Conservation (phyloP, 2,888 invertebrate species). For the Hyles lineata region DNA sequence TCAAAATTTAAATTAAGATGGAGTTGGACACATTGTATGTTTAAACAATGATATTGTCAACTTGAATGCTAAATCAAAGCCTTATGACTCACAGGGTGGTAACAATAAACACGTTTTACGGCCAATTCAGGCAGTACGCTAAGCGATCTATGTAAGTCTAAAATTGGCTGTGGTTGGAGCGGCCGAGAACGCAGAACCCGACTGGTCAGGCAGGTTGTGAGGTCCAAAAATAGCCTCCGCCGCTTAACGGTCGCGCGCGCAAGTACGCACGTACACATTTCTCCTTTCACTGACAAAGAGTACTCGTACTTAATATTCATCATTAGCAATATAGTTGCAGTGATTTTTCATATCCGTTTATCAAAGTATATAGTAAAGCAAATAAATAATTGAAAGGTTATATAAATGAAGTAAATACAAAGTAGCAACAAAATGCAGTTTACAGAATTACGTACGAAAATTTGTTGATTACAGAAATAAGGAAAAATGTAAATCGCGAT, state of each 20-base stretch:
- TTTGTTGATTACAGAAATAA: not conserved
- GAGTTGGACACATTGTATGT: too few relatives aligned
- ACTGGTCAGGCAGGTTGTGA: conserved; percentile 60
- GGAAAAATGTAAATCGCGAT: not conserved
- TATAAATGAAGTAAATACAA: too few relatives aligned
- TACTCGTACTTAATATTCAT: conserved; percentile 35
- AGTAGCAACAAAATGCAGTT: too few relatives aligned
- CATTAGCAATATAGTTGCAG: not conserved
- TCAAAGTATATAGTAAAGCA: too few relatives aligned
- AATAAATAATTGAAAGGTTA: too few relatives aligned
- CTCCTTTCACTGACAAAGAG: conserved; percentile 69
- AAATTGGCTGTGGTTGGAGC: conserved; percentile 55
- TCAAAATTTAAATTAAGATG: too few relatives aligned
- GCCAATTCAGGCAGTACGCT: conserved; percentile 35
- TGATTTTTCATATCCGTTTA: conserved; percentile 42
- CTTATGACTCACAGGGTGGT: conserved; percentile 25
- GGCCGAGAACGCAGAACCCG: conserved; percentile 54
- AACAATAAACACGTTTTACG: conserved; percentile 41
- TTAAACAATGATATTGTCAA: not conserved
- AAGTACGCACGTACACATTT: conserved; percentile 67
- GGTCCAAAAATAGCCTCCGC: conserved; percentile 71
- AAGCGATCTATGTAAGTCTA: conserved; percentile 35
- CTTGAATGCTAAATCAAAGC: conserved; percentile 29
- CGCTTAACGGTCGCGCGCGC: conserved; percentile 69
- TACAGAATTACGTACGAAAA: too few relatives aligned